Percentiles rank a stretch among this genome's conserved stretches.
phyloP scores from a whole-genome alignment of 2,797 vertebrate genomes.

The Diplodus sargus region DNA sequence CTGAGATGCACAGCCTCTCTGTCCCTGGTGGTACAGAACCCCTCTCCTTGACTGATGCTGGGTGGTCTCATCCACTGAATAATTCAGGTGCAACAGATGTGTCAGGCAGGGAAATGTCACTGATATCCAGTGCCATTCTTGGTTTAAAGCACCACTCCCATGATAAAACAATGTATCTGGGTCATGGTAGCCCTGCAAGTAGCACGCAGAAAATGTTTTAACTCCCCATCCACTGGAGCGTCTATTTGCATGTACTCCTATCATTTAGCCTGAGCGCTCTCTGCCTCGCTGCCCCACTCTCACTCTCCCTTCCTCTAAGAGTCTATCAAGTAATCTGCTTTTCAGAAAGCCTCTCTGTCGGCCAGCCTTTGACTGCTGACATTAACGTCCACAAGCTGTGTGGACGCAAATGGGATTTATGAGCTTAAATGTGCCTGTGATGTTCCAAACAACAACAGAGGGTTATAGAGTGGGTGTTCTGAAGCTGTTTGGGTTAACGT shows the following conservation, averaged over 20 bases:
- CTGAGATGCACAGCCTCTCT: constrained; percentile 35
- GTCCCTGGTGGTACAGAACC: constrained; percentile 57
- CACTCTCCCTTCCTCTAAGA: constrained; percentile 22
- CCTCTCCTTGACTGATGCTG: constrained; percentile 72
- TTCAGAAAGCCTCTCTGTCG: constrained; percentile 55
- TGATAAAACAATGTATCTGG: constrained; percentile 78
- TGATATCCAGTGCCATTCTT: constrained; percentile 75
- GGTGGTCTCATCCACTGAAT: constrained; percentile 78
- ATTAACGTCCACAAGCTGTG: constrained; percentile 24
- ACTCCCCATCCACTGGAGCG: constrained; percentile 62
- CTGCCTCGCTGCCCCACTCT: constrained; percentile 19
- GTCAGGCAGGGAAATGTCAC: constrained; percentile 77
- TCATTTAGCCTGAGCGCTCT: constrained; percentile 59
- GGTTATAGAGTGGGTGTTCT: constrained; percentile 42
- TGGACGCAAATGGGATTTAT: constrained; percentile 56
- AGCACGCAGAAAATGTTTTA: constrained; percentile 67
- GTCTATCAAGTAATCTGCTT: constrained; percentile 69
- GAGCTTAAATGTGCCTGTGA: constrained; percentile 51
- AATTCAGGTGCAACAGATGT: constrained; percentile 81
- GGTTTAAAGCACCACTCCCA: constrained; percentile 71
- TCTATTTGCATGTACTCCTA: constrained; percentile 68
- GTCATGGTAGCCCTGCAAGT: constrained; percentile 74
- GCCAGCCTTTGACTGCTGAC: constrained; percentile 50
- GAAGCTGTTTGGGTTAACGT: constrained; percentile 49
- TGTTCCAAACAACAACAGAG: constrained; percentile 52